Conservation (phyloP, 2,113 vertebrate genomes). For the Pelmatolapia mariae region DNA sequence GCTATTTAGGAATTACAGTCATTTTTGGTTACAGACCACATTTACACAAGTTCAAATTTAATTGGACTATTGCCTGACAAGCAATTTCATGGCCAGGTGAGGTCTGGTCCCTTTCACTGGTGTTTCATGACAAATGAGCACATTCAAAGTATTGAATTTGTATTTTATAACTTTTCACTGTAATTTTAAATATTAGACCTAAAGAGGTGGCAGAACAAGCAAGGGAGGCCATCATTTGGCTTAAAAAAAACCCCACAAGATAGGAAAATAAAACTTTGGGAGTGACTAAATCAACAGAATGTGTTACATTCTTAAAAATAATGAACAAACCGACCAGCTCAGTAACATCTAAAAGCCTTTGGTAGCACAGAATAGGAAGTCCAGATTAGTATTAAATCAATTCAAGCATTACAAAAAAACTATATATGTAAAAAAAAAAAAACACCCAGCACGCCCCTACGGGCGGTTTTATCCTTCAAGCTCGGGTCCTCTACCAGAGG, state of each 20-base stretch:
- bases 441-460: no score
- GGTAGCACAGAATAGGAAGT: not conserved
- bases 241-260: not conserved
- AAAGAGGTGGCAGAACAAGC: not conserved
- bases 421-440: fast-evolving
- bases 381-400: not conserved
- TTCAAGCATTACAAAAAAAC: not conserved
- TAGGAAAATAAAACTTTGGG: not conserved
- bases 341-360: not conserved
- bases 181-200: not conserved
- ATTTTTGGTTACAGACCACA: not conserved
- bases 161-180: not conserved
- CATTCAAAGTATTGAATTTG: not conserved
- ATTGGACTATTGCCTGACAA: not conserved
- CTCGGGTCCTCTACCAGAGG: no score
- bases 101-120: not conserved
- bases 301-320: not conserved
- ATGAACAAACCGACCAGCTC: not conserved
- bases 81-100: not conserved
- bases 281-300: not conserved
- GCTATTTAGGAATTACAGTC: not conserved
- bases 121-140: not conserved
- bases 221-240: not conserved
- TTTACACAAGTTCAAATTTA: not conserved
- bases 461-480: no score